Conservation (phyloP, 2,113 vertebrate species). For the Euleptes europaea region DNA sequence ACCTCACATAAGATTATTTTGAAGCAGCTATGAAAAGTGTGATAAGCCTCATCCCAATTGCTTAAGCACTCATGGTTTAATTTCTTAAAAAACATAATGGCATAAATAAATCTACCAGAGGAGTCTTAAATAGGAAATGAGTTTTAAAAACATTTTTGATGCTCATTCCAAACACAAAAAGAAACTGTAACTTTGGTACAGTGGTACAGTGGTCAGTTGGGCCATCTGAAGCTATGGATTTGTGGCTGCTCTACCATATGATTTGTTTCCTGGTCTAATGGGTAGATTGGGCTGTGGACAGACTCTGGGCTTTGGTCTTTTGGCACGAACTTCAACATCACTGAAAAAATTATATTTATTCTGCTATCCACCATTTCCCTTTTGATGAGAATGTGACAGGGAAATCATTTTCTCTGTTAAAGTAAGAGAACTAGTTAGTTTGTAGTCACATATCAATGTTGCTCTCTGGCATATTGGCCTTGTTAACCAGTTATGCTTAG, state of each 20-base stretch:
- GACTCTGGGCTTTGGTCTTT: background rate
- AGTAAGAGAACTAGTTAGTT: no score
- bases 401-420: no score
- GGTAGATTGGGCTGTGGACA: background rate
- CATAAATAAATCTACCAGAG: background rate
- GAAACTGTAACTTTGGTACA: no score
- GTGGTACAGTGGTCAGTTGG: background rate
- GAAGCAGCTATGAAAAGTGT: slow-evolving; percentile 2
- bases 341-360: no score
- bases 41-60: background rate
- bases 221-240: background rate
- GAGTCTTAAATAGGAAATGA: no score
- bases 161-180: background rate
- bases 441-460: no score
- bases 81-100: background rate
- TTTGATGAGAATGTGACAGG: background rate
- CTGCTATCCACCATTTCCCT: no score
- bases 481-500: no score
- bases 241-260: background rate
- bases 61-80: background rate
- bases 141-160: background rate
- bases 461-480: no score
- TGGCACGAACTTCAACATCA: no score
- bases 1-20: background rate
- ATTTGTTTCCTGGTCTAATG: background rate